phyloP scores from a whole-genome alignment of 37 sponge, comb jelly and placozoan species.

The Axinella damicornis region DNA sequence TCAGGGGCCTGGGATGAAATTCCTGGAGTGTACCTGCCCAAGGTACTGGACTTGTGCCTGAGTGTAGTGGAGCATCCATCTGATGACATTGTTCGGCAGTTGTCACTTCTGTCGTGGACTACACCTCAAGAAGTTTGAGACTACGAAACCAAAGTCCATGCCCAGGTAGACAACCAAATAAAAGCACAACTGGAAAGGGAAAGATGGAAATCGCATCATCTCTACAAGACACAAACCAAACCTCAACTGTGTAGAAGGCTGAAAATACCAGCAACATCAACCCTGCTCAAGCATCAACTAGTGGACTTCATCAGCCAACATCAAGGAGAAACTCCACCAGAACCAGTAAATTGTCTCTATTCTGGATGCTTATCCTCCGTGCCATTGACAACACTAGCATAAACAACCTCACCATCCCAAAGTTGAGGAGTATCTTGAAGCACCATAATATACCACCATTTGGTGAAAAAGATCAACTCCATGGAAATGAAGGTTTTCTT shows the following conservation, averaged over 20 bases:
- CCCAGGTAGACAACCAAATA: no score
- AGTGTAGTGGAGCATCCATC: neutral
- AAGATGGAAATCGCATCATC: slow-evolving; percentile 11
- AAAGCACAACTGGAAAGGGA: no score
- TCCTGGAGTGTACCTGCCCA: slow-evolving; percentile 9
- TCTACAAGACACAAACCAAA: neutral
- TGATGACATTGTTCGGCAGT: neutral
- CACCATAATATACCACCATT: neutral
- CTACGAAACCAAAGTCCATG: neutral
- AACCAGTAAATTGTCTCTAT: neutral
- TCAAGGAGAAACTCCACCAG: neutral
- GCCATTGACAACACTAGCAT: no score
- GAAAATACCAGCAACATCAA: slow-evolving; percentile 4
- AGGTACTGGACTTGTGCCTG: neutral
- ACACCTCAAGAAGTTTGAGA: neutral
- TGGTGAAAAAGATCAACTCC: neutral
- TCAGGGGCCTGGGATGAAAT: slow-evolving; percentile 7
- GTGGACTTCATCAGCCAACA: neutral
- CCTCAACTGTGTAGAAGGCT: neutral
- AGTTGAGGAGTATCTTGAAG: no score
- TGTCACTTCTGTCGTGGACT: slow-evolving; percentile 3
- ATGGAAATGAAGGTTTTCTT: neutral
- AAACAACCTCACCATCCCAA: no score
- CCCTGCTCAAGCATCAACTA: neutral
- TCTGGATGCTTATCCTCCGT: neutral